Evolutionary conservation across 1,140 invertebrate species (phyloP), one percentile per base, ranked within the genome.

Genomic region (Aphaenogaster ashmeadi): DNA sequence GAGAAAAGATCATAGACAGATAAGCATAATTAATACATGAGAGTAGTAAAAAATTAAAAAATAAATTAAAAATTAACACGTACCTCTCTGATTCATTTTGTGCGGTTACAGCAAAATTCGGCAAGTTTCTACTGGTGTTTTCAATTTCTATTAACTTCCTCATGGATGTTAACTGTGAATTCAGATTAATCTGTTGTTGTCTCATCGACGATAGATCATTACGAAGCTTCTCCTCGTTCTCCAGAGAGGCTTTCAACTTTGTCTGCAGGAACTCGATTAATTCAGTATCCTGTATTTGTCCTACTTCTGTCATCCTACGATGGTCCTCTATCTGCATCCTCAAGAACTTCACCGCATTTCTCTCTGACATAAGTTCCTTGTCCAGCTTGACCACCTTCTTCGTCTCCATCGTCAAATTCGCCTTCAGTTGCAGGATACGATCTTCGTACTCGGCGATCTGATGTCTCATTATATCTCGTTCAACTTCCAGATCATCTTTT

Each of bases 401-500:
- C 8, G 77, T 89, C 67, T 95, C 92, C 9, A 93, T 91, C 6
- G 94, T 91, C 0, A 94, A 86, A 60, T 95, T 92, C 9, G 89
- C 91, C 79, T 93, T 95, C 0, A 95, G 72, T 71, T 95, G 93
- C 13, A 95, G 74, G 41, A 95, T 94, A 38, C 94, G 91, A 78
- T 91, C 88, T 44, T 95, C 95, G 18, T 95, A 95, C 36, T 95
- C 95, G 1, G 78, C 66, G 38, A 95, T 88, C 89, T 94, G 91
- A 67, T 91, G 92, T 87, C 94, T 93, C 3, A 95, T 79, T 89
- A 95, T 94, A 47, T 94, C 93, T 67, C 87, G 92, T 15, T 94
- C 93, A 2, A 94, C 93, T 58, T 96, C 95, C 3, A 95, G 72
- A 41, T 95, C 95, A 15, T 96, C 94, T 3, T 94, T 95, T 3